phyloP scores from a whole-genome alignment of 2,797 vertebrate species.

The Enteromius thamalakanensis region DNA sequence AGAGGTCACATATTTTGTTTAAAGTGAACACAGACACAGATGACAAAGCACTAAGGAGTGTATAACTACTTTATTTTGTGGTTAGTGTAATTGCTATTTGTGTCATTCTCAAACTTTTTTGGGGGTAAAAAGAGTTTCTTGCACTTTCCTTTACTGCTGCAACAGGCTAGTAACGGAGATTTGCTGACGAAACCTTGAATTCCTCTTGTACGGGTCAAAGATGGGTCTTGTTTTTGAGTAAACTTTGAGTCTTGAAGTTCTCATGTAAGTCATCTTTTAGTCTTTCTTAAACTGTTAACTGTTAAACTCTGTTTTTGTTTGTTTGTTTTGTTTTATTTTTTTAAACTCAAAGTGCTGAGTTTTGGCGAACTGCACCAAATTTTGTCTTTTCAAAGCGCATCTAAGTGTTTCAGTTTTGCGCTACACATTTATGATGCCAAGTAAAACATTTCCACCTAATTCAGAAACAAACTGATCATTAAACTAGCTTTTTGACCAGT shows the following conservation, averaged over 20 bases:
- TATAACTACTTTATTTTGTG: not conserved
- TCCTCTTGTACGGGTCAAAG: not conserved
- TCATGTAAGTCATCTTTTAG: not conserved
- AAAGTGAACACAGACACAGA: too few relatives aligned
- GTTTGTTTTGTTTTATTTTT: too few relatives aligned
- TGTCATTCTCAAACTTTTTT: not conserved
- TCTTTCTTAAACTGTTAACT: not conserved
- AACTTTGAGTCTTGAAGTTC: not conserved
- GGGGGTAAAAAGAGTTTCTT: not conserved
- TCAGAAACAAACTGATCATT: not conserved
- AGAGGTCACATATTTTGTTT: too few relatives aligned
- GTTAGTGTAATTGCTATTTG: not conserved
- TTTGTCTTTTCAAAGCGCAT: not conserved
- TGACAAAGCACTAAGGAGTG: too few relatives aligned
- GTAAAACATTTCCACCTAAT: not conserved
- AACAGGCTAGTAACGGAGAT: not conserved
- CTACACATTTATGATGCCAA: not conserved
- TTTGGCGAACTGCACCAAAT: not conserved
- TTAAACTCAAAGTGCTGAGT: not conserved
- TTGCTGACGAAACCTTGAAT: not conserved
- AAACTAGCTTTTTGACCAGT: not conserved
- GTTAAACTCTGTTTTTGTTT: too few relatives aligned
- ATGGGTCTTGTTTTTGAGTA: not conserved
- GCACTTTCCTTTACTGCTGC: not conserved
- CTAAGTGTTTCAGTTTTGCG: not conserved